Conservation (phyloP, 2,113 vertebrate species). For the Trogon melanurus region DNA sequence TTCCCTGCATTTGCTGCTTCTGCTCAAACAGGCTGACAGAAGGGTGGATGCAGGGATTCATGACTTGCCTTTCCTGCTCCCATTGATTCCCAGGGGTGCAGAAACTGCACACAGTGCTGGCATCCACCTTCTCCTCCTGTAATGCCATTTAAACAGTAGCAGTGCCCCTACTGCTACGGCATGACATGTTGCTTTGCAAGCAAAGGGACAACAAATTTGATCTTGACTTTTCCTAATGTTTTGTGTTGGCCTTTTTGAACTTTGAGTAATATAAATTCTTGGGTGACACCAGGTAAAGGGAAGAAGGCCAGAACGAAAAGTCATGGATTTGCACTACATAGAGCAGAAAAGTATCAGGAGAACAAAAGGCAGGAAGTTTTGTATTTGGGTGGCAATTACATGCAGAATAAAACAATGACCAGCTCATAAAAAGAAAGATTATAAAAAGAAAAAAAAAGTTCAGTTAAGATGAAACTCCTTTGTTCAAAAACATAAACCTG, state of each 20-base stretch:
- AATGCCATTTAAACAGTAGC: not conserved
- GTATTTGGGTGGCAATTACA: not conserved
- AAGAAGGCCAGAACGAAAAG: not conserved
- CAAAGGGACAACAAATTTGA: too few species aligned
- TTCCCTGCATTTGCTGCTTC: not conserved
- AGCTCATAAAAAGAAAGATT: not conserved
- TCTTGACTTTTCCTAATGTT: not conserved
- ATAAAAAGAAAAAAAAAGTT: not conserved
- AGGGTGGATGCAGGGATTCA: not conserved
- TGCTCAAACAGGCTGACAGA: slow-evolving; percentile 19
- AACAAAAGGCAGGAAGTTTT: not conserved
- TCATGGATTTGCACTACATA: not conserved
- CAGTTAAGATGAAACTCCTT: not conserved
- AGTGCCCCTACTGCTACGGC: not conserved
- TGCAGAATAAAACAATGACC: not conserved
- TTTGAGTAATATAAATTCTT: not conserved
- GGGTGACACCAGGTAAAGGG: not conserved
- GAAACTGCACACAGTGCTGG: not conserved
- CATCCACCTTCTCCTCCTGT: not conserved
- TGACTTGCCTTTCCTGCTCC: not conserved
- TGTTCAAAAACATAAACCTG: not conserved
- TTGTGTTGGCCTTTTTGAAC: not conserved
- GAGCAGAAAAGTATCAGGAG: not conserved
- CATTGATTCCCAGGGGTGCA: not conserved
- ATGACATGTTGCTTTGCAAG: not conserved